Conservation (phyloP, 2,888 invertebrate species). For the Hymenopus coronatus region DNA sequence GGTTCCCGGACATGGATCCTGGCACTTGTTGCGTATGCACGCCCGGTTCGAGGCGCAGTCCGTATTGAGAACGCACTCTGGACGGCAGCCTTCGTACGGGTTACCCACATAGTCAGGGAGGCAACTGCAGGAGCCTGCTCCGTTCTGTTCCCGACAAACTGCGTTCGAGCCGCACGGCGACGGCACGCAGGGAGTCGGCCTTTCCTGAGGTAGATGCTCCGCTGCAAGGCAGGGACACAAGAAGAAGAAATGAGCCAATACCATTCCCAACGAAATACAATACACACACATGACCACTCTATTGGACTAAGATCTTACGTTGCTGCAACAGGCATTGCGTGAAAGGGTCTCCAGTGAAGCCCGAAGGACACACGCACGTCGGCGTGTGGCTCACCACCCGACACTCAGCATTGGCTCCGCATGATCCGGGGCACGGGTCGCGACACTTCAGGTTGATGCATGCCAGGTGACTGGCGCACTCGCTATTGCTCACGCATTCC, state of each 20-base stretch:
- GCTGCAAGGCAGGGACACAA: too few species aligned
- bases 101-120: constrained; percentile 54
- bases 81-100: constrained; percentile 58
- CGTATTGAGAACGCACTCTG: constrained; percentile 55
- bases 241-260: too few species aligned
- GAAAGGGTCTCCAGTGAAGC: constrained; percentile 46
- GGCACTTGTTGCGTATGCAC: constrained; percentile 56
- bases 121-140: constrained; percentile 54
- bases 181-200: constrained; percentile 54
- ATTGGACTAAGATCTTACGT: constrained; percentile 47
- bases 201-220: constrained; percentile 47
- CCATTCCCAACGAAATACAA: too few species aligned
- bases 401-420: constrained; percentile 44
- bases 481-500: constrained; percentile 48
- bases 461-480: constrained; percentile 47
- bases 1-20: constrained; percentile 57
- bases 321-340: constrained; percentile 38
- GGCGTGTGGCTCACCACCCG: constrained; percentile 44
- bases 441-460: constrained; percentile 45
- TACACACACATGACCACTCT: constrained; percentile 16
- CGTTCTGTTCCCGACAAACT: constrained; percentile 51
- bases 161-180: constrained; percentile 54
- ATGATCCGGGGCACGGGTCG: constrained; percentile 66
- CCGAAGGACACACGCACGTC: constrained; percentile 45
- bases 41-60: constrained; percentile 58